These are phyloP conservation scores for Nothobranchius kuhntae DNA, from an alignment of 2,113 vertebrate genomes.

Conservation along the genomic window DNA sequence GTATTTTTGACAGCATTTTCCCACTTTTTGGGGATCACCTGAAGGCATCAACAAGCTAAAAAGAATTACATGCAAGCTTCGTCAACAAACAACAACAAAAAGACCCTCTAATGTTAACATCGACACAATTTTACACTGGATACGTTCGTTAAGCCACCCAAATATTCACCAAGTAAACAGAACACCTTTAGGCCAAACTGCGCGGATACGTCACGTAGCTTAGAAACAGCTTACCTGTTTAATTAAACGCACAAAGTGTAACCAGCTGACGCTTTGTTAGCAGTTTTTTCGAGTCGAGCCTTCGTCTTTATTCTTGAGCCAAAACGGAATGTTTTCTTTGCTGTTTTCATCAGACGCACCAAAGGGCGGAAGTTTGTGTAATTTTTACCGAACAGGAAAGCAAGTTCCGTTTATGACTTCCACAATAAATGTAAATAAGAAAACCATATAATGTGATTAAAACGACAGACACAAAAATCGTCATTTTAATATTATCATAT, in stretches of 20 bases:
- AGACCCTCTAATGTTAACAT: no score
- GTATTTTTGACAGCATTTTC: no score
- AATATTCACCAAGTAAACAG: background rate
- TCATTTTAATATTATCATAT: no score
- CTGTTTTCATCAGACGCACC: slow-evolving; percentile 3
- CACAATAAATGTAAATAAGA: slow-evolving; percentile 20
- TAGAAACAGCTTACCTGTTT: background rate
- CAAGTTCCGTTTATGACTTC: slow-evolving; percentile 7
- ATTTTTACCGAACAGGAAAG: background rate
- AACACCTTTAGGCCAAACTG: background rate
- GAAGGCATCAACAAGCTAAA: background rate
- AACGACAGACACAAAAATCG: no score
- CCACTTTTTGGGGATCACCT: no score
- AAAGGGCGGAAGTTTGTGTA: background rate
- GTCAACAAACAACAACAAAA: background rate
- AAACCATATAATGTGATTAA: no score
- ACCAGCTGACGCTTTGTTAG: no score
- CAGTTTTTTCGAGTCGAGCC: no score
- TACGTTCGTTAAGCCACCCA: background rate
- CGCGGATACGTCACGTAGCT: background rate
- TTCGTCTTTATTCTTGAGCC: background rate
- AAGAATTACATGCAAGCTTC: background rate
- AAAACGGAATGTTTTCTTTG: background rate
- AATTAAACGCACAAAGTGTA: background rate
- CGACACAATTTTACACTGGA: no score